These are phyloP conservation scores for Nysson spinosus DNA, from an alignment of 2,888 invertebrate genomes.

Conservation along the genomic window DNA sequence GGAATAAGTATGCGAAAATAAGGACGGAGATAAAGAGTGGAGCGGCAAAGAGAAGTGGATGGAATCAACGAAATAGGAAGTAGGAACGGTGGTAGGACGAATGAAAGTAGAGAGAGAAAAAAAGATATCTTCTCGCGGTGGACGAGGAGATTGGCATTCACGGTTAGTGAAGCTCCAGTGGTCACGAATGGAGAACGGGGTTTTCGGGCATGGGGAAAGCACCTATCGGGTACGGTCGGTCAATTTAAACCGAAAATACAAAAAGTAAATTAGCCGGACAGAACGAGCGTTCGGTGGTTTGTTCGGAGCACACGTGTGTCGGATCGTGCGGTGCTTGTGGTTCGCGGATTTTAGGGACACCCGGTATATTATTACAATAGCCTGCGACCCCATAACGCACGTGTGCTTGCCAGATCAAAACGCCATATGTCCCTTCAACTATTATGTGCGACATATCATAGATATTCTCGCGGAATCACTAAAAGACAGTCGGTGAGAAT, in stretches of 20 bases:
- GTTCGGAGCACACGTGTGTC: constrained; percentile 65
- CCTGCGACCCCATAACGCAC: constrained; percentile 9
- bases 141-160: constrained; percentile 70
- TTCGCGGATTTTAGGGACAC: constrained; percentile 72
- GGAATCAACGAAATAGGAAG: constrained; percentile 11
- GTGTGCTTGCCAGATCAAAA: constrained; percentile 35
- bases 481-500: no score
- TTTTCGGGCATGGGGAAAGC: constrained; percentile 48
- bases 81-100: constrained; percentile 6
- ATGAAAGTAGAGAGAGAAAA: constrained; percentile 12
- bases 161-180: constrained; percentile 64
- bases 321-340: constrained; percentile 72
- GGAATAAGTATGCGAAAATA: neutral
- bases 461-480: no score
- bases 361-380: constrained; percentile 61
- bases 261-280: constrained; percentile 75
- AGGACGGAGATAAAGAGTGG: neutral
- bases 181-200: constrained; percentile 65
- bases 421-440: constrained; percentile 30
- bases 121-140: constrained; percentile 54
- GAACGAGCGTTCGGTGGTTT: constrained; percentile 64
- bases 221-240: constrained; percentile 66
- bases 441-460: constrained; percentile 19
- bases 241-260: constrained; percentile 75
- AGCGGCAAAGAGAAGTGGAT: constrained; percentile 14